Evolutionary conservation across 2,797 vertebrate species (phyloP), one percentile per base, ranked within the genome.

Genomic region (Chelon auratus): DNA sequence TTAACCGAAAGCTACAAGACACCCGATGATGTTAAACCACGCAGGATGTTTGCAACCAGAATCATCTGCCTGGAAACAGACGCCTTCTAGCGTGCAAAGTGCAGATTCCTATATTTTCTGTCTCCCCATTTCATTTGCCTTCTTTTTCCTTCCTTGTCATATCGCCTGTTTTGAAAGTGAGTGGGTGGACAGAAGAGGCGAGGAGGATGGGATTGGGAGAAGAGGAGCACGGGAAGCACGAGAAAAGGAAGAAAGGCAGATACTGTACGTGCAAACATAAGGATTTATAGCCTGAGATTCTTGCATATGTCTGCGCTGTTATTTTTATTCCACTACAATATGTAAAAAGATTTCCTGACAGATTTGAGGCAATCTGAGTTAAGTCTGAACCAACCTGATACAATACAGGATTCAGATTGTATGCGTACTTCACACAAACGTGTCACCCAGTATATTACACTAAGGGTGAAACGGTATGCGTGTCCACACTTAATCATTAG

Each of bases 151-250:
- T 58, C 13, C 39, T 50, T 77, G 75, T 77, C 66, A 33, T 33
- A 2, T 30, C 62, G 69, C 62, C 69, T 33, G 45, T 42, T 30
- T 13, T 65, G 71, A 67, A 53, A 56, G 67, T 42, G 77, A 74
- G 81, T 78, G 62, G 86, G 83, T 0, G 54, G 62, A 66, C 50
- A 63, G 45, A 33, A 24, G 52, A 71, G 45, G 71, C 53, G 10
- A 64, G 60, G 70, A 78, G 55, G 70, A 72, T 79, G 42, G 70
- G 75, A 87, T 70, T 75, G 47, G 40, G 24, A 8, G 47, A 54
- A 63, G 5, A 45, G 33, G 62, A 68, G 73, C 55, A 71, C 53
- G 24, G 43, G 24, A 48, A 63, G 55, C 62, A 43, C 54, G 54
- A 68, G 42, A 63, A 55, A 67, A 60, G 5, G 45, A 79, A 15